Base-by-base conservation (phyloP, 2,888 invertebrate genomes). In the Dynastes grantii region DNA sequence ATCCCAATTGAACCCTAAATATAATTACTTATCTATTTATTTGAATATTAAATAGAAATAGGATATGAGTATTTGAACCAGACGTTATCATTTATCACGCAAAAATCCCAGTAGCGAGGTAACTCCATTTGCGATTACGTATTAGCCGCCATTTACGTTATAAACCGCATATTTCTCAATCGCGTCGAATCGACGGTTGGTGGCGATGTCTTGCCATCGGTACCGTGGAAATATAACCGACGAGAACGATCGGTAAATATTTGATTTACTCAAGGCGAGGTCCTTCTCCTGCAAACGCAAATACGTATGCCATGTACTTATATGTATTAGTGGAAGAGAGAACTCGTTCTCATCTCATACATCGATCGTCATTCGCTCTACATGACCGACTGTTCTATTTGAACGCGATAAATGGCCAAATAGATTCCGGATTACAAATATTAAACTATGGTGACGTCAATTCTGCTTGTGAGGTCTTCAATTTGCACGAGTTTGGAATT, bases 321-420 rank as follows among this genome's bases (percentile, higher is more conserved):
- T 53, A n/a, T 16, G 53, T n/a, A 53, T 3, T 5, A 11, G 45
- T 45, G 11, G 45, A 8, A 45, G 8, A 45, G 79, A 79, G 80
- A 64, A 81, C 82, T 80, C 82, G 82, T 45, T 45, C 45, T 45
- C 45, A 11, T 45, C 45, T 45, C 45, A 11, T n/a, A 55, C 6
- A 3, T 55, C 55, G 55, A 6, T 55, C 55, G 22, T 13, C 55
- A 22, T 55, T 5, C n/a, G 55, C 6, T 55, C 81, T 8, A 45
- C 45, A 11, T 45, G 45, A 45, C 45, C 45, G 11, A 8, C 45
- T 84, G 83, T 83, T 83, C 84, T 84, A 84, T 84, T 85, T 85
- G 84, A 84, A 84, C 85, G 83, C 82, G 81, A 84, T 84, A 83
- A 82, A 81, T 81, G 83, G 82, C 78, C 80, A 80, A 81, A 81